Evolutionary conservation across 37 sponge, comb jelly and placozoan species (phyloP), one percentile per base, ranked within the genome.

Genomic region (Dysidea cf. avara): DNA sequence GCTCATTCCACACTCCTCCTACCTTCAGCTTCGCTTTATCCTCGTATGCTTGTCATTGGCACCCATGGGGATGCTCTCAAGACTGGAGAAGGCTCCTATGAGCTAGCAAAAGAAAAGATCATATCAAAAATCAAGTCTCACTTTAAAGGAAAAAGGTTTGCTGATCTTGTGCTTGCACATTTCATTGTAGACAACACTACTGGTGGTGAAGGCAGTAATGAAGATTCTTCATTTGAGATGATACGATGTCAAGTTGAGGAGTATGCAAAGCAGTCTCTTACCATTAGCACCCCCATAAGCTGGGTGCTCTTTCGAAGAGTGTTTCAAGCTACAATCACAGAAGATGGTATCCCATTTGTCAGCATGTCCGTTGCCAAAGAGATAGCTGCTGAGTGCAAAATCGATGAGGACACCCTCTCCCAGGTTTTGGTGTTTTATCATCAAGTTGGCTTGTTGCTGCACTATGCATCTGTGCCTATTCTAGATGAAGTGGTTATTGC

Each of bases 341-440:
- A 31, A 62, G 20, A 68, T 1, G 34, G 68, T 59, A 33, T 5
- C 14, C 63, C 78, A 13, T 43, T 76, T 46, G n/a, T 77, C 1
- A 39, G 58, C 0, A 25, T 51, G 16, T 13, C 53, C 1, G 17
- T 24, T 24, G 16, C 3, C 9, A 2, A 2, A 63, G 30, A 7
- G 3, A 64, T 84, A 31, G 78, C 64, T 18, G 52, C 31, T 28
- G 49, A 30, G 18, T 71, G 78, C 37, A 13, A 26, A 4, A 77
- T 84, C 18, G 39, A 64, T 20, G 25, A 46, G 7, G 50, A 40
- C 13, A 32, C 16, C 18, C 36, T 84, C 25, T 26, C 56, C 56
- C 69, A 70, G 64, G 85, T 71, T 32, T 71, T 84, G 21, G 6
- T 58, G 25, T 84, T 84, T 47, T 84, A 84, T 48, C 85, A 84